Conservation (phyloP, 1,140 invertebrate genomes). For the Venturia canescens region DNA sequence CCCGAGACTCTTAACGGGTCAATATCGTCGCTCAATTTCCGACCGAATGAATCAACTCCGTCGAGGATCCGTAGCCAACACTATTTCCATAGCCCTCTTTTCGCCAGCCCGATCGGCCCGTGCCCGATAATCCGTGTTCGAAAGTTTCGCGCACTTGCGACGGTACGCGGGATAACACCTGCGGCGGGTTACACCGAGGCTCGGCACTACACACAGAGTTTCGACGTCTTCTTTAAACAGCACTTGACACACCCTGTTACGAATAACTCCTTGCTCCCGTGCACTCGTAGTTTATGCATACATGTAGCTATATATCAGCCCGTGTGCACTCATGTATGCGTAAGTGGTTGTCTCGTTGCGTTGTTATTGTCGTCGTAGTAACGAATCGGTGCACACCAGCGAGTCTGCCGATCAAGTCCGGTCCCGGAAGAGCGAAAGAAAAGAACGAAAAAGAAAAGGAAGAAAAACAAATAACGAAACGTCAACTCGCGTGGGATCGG, state of each 20-base stretch:
- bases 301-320: constrained; percentile 8
- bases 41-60: background rate
- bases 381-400: too few relatives aligned
- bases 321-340: constrained; percentile 39
- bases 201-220: background rate
- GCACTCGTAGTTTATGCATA: constrained; percentile 1
- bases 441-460: too few relatives aligned
- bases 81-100: background rate
- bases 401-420: too few relatives aligned
- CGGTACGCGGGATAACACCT: background rate
- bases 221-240: background rate
- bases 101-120: background rate
- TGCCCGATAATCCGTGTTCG: background rate
- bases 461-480: too few relatives aligned
- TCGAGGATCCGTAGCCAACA: background rate
- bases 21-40: background rate
- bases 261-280: constrained; percentile 13
- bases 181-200: constrained; percentile 12
- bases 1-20: background rate
- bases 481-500: too few relatives aligned
- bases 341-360: constrained; percentile 28
- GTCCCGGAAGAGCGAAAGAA: too few relatives aligned
- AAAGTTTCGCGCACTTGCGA: constrained; percentile 33
- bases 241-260: constrained; percentile 15
- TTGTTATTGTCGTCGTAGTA: too few relatives aligned